Conservation (phyloP, 2,797 vertebrate genomes). For the Pelodytes ibericus region DNA sequence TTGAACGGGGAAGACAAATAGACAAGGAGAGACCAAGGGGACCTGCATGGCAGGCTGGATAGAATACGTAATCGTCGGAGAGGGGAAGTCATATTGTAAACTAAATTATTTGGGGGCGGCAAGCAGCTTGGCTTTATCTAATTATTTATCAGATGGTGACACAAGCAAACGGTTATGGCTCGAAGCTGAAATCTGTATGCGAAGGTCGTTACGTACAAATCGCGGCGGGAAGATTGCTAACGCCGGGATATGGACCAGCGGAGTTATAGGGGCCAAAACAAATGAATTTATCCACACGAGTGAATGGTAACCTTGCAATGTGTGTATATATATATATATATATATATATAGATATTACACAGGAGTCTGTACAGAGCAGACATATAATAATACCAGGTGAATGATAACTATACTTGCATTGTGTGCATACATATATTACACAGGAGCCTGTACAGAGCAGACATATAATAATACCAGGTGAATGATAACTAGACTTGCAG, state of each 20-base stretch:
- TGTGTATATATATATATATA: too few relatives aligned
- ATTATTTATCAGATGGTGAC: constrained; percentile 51
- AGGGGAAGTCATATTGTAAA: constrained; percentile 53
- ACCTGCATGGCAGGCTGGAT: constrained; percentile 37
- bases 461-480: too few relatives aligned
- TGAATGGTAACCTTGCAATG: not conserved
- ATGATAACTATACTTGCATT: too few relatives aligned
- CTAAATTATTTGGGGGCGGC: constrained; percentile 51
- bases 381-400: too few relatives aligned
- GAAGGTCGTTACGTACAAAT: constrained; percentile 25
- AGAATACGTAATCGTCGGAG: constrained; percentile 52
- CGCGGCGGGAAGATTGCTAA: not conserved
- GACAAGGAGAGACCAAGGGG: constrained; percentile 56
- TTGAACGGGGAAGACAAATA: constrained; percentile 57
- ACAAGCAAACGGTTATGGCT: constrained; percentile 27
- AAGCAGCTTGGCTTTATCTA: constrained; percentile 53
- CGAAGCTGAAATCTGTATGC: constrained; percentile 45
- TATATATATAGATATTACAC: too few relatives aligned
- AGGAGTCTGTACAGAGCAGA: too few relatives aligned
- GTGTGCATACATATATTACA: too few relatives aligned
- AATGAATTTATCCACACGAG: not conserved
- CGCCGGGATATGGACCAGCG: not conserved
- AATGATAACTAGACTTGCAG: too few relatives aligned
- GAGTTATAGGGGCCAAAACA: not conserved
- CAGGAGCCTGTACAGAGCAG: too few relatives aligned